Evolutionary conservation across 2,888 invertebrate species (phyloP), one percentile per base, ranked within the genome.

Genomic region (Eupeodes latifasciatus): DNA sequence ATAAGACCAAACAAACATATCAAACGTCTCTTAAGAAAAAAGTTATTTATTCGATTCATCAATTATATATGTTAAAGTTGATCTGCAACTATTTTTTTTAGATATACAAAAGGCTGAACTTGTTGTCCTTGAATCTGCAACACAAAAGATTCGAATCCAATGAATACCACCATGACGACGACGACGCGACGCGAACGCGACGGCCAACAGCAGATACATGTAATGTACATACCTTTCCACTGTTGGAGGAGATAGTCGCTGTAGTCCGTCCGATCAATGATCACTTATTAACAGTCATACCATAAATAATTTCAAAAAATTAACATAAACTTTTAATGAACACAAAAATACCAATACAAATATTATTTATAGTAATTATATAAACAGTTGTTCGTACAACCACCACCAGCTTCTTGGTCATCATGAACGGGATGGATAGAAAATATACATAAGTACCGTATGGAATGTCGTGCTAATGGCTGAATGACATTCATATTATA

Each of bases 81-180:
- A 79, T 85, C 51, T 69, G 76, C 71, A 80, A 80, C 64, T 85
- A 53, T 57, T 76, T 5, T 12, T 40, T 40, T 1, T 40, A 3
- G 12, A n/a, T 16, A 67, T 40, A 71, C 14, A 16, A 27, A 40
- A 55, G 27, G 14, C 57, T 44, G 14, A 27, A 78, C 72, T 64
- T 69, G 85, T 16, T 27, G 85, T 78, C 85, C 85, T 85, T 85
- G 85, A 85, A 74, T 67, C 36, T 27, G 27, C 40, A 44, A 47
- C 16, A 64, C 51, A 80, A 72, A 40, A 51, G 36, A 75, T 67
- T 71, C 72, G 12, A 72, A 81, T 44, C 59, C 66, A 59, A 53
- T 72, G 34, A 40, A 5, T 40, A 40, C 40, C 27, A 27, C 40
- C 40, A 40, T 7, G 36, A 36, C 36, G 19, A 27, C 27, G 27